These are phyloP conservation scores for Phrynosoma platyrhinos DNA, from an alignment of 2,113 vertebrate genomes.

Conservation along the genomic window DNA sequence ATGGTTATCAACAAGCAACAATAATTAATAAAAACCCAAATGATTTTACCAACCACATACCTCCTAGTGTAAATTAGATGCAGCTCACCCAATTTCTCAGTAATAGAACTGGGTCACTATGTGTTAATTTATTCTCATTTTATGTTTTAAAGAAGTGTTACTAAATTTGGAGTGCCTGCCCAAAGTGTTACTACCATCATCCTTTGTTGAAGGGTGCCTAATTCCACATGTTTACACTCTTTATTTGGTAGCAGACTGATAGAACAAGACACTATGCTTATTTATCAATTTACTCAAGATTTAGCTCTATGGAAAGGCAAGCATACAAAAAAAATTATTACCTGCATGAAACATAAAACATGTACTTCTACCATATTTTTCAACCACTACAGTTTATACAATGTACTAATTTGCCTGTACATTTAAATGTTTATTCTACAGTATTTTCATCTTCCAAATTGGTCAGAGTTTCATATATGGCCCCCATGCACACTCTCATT, in stretches of 20 bases:
- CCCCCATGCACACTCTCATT: not conserved
- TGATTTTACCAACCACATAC: not conserved
- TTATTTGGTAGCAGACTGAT: not conserved
- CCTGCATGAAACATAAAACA: slow-evolving; percentile 33
- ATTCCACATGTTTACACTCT: not conserved
- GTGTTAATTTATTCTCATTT: slow-evolving; percentile 20
- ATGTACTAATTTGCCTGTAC: not conserved
- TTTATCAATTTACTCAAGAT: accelerated
- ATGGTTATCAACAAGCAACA: not conserved
- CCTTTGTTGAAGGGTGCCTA: not conserved
- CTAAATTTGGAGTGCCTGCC: not conserved
- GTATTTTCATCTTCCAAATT: not conserved
- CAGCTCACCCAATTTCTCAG: not conserved
- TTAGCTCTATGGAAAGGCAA: not conserved
- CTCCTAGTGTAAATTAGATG: slow-evolving; percentile 22
- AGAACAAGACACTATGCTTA: accelerated
- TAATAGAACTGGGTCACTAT: not conserved
- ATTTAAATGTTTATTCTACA: not conserved
- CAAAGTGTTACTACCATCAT: slow-evolving; percentile 15
- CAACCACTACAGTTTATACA: not conserved
- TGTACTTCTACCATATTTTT: slow-evolving; percentile 17
- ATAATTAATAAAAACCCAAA: not conserved
- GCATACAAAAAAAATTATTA: slow-evolving; percentile 14
- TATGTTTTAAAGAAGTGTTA: not conserved
- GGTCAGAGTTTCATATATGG: not conserved